Percentiles rank a stretch among this genome's conserved stretches.
Evolutionary conservation across 2,113 vertebrate species (phyloP).

Genomic region (Stercorarius parasiticus): DNA sequence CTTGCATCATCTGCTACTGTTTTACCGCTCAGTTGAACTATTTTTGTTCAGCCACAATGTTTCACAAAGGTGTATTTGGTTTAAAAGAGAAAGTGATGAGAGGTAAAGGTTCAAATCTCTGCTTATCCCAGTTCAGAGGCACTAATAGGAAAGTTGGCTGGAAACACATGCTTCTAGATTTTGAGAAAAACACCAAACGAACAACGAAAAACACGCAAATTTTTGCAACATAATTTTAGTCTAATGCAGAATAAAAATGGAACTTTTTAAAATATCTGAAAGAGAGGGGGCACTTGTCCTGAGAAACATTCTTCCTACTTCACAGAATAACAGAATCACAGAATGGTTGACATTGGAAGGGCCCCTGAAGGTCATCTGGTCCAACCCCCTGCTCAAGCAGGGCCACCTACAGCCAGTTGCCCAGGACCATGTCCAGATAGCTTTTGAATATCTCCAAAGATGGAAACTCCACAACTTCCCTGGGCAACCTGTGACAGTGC

Average conservation of each 20-base stretch:
- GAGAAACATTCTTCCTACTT: not conserved
- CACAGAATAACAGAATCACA: not conserved
- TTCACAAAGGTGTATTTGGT: not conserved
- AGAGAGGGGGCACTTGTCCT: not conserved
- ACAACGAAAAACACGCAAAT: not conserved
- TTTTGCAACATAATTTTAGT: not conserved
- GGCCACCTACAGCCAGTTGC: not conserved
- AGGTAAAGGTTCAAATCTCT: not conserved
- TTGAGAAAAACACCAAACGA: not conserved
- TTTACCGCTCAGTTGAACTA: not conserved
- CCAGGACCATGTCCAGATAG: not conserved
- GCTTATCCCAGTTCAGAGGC: not conserved
- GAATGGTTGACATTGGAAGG: not conserved
- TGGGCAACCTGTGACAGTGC: not conserved
- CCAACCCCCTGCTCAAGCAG: not conserved
- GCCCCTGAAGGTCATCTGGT: not conserved
- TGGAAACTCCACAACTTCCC: not conserved
- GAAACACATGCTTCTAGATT: not conserved
- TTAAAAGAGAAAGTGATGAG: not conserved
- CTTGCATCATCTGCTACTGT: not conserved
- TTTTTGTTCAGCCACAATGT: not conserved
- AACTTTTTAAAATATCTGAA: not conserved
- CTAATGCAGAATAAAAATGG: not conserved
- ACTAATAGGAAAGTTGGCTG: not conserved
- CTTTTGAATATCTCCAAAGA: not conserved